Evolutionary conservation across 2,113 vertebrate genomes (phyloP).

Genomic region (Coturnix japonica): DNA sequence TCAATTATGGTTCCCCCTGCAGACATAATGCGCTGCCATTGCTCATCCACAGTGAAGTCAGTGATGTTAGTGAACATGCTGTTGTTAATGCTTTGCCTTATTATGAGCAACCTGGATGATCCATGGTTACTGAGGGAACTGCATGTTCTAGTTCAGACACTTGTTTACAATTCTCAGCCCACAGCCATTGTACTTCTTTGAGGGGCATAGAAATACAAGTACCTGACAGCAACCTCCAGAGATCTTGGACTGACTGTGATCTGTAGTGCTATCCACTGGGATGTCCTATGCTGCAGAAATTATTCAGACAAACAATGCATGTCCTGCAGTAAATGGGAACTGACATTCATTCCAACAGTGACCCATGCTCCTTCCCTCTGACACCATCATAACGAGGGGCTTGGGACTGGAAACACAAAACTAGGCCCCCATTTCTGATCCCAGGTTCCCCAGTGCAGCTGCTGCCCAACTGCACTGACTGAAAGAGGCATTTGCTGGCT

Average conservation of each 20-base stretch:
- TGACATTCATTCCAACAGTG: not conserved
- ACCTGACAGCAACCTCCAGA: not conserved
- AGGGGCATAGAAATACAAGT: not conserved
- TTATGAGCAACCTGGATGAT: constrained; percentile 16
- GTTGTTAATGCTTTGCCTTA: not conserved
- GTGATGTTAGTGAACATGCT: not conserved
- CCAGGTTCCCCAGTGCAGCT: not conserved
- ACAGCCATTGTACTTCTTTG: not conserved
- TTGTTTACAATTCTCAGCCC: not conserved
- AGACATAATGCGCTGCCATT: not conserved
- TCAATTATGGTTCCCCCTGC: not conserved
- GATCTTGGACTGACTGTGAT: not conserved
- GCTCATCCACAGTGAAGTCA: not conserved
- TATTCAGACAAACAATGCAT: not conserved
- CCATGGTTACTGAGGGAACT: not conserved
- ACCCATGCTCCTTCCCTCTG: not conserved
- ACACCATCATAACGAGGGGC: not conserved
- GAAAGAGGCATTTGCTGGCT: not conserved
- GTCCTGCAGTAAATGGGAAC: not conserved
- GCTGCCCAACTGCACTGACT: not conserved
- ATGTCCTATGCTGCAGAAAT: not conserved
- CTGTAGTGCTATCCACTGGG: not conserved
- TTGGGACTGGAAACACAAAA: not conserved
- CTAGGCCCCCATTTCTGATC: not conserved
- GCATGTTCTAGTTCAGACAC: not conserved